Evolutionary conservation across 2,888 invertebrate genomes (phyloP), one percentile per base, ranked within the genome.

Genomic region (Sinopyrophorus schimmeli): DNA sequence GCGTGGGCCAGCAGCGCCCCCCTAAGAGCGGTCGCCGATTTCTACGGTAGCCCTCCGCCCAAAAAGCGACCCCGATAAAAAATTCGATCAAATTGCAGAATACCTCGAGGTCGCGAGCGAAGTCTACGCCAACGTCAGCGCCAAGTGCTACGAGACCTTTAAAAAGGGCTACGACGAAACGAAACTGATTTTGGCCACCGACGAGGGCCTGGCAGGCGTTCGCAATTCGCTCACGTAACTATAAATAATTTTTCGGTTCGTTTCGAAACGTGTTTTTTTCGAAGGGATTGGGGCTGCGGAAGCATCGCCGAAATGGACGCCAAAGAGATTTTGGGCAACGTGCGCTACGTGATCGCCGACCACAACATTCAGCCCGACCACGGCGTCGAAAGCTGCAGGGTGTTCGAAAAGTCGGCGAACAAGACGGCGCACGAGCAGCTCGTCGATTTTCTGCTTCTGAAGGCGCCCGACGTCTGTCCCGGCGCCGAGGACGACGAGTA

Each of bases 1-100:
- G 80, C 75, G 1, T 73, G 80, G 63, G 79, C 82, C 1, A 81
- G 81, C 62, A 81, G 82, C 47, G 83, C 78, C 5, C 82, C 82
- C 0, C 58, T 83, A 17, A 67, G 72, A 3, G 81, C 82, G 0
- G 76, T 80, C 61, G 76, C 77, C 17, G 78, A 82, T 63, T 81
- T 81, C 60, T 71, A 77, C 23, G 80, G 82, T 81, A 66, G 65
- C 34, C n/a, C n/a, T n/a, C n/a, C n/a, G n/a, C n/a, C n/a, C n/a
- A n/a, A n/a, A n/a, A n/a, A n/a, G n/a, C n/a, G n/a, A n/a, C n/a
- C n/a, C n/a, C n/a, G n/a, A n/a, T n/a, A n/a, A n/a, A n/a, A n/a
- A n/a, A n/a, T n/a, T n/a, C n/a, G n/a, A n/a, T n/a, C n/a, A 20
- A 10, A 37, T 62, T 62, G 0, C 65, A 82, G 82, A 81, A 60